Evolutionary conservation across 1,140 invertebrate species (phyloP).

Genomic region (Orius insidiosus): DNA sequence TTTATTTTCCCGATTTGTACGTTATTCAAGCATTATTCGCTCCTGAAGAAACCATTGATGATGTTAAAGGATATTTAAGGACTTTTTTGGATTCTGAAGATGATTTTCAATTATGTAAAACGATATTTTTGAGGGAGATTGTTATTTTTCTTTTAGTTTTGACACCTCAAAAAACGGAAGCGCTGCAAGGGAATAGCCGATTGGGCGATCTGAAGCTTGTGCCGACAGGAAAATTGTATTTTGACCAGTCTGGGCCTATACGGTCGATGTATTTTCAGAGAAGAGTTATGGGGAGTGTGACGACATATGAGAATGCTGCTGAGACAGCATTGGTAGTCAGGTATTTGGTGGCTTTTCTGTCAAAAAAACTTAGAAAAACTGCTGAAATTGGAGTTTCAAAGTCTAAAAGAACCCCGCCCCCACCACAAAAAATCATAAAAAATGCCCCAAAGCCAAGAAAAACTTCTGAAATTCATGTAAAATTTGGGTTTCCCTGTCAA

Average conservation of each 20-base stretch:
- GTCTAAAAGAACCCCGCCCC: too few relatives aligned
- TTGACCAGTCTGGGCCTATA: background rate
- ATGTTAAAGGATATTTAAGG: constrained; percentile 2
- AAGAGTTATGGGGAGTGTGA: background rate
- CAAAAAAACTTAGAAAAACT: too few relatives aligned
- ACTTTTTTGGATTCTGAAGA: constrained; percentile 1
- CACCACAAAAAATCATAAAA: too few relatives aligned
- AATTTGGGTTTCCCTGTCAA: too few relatives aligned
- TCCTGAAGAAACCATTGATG: constrained; percentile 7
- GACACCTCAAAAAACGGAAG: background rate
- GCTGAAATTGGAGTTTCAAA: too few relatives aligned
- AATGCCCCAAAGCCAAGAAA: too few relatives aligned
- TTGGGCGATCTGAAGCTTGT: background rate
- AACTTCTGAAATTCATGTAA: too few relatives aligned
- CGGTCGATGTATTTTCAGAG: background rate
- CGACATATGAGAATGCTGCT: too few relatives aligned
- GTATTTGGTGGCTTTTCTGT: too few relatives aligned
- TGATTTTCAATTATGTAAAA: background rate
- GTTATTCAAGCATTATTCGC: background rate
- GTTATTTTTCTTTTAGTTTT: too few relatives aligned
- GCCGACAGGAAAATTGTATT: background rate
- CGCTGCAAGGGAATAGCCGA: background rate
- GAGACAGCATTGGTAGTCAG: too few relatives aligned
- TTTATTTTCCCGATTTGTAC: background rate
- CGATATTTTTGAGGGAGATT: too few relatives aligned